Evolutionary conservation across 2,113 vertebrate species (phyloP).

Genomic region (Coracopsis vasa): DNA sequence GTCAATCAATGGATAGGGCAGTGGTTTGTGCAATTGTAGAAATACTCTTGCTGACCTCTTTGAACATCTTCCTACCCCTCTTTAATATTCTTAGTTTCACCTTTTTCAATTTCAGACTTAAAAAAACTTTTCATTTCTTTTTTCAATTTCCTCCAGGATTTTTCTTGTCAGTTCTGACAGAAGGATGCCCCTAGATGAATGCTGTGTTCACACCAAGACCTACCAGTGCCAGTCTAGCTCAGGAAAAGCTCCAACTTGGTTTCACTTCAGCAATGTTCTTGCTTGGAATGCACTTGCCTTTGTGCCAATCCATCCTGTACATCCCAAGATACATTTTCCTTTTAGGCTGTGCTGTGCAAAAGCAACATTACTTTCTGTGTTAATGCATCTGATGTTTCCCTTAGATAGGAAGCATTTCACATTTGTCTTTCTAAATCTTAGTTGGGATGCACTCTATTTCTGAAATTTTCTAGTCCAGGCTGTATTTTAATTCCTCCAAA

Average conservation of each 20-base stretch:
- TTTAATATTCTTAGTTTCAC: neutral
- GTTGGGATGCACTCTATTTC: neutral
- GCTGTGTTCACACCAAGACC: neutral
- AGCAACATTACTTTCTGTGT: neutral
- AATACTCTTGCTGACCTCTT: neutral
- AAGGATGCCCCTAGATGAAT: neutral
- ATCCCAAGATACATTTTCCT: neutral
- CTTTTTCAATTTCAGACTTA: neutral
- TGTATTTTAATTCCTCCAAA: neutral
- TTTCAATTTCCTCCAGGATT: neutral
- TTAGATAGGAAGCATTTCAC: neutral
- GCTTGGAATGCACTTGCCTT: neutral
- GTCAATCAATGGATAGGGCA: neutral
- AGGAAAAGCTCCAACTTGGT: neutral
- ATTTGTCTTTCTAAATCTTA: neutral
- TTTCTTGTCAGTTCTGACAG: conserved; percentile 3
- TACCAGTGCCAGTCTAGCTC: neutral
- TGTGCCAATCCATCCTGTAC: neutral
- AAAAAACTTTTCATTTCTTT: neutral
- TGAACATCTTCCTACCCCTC: neutral
- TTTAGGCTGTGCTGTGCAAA: neutral
- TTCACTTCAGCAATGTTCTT: neutral
- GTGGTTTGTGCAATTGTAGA: neutral
- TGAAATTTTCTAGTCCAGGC: neutral
- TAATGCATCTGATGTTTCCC: neutral